Conservation (phyloP, 2,797 vertebrate genomes). For the Toxotes lorentzi region DNA sequence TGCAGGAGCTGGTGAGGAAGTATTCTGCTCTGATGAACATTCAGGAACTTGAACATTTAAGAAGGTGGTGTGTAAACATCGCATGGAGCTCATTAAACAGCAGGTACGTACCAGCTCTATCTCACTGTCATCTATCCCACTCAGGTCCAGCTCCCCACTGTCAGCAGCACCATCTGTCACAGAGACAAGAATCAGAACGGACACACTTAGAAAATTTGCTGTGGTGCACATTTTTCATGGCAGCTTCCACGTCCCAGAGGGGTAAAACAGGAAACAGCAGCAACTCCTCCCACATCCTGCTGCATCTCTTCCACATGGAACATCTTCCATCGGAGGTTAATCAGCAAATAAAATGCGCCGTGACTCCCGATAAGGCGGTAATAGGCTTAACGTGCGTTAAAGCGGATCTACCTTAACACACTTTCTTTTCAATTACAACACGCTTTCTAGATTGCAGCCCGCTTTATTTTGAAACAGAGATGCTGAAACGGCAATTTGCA, state of each 20-base stretch:
- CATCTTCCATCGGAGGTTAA: conserved; percentile 49
- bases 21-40: background rate
- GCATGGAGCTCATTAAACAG: background rate
- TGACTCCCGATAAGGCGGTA: conserved; percentile 64
- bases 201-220: conserved; percentile 53
- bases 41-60: background rate
- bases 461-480: conserved; percentile 35
- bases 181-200: conserved; percentile 49
- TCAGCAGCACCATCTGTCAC: conserved; percentile 85
- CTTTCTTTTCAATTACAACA: conserved; percentile 65
- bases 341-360: conserved; percentile 50
- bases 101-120: conserved; percentile 90
- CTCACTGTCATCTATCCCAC: conserved; percentile 94
- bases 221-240: conserved; percentile 40
- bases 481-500: conserved; percentile 50
- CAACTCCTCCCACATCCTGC: conserved; percentile 4
- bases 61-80: background rate
- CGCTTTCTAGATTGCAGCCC: conserved; percentile 46
- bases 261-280: conserved; percentile 38
- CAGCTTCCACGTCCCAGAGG: conserved; percentile 28
- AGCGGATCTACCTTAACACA: conserved; percentile 55
- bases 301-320: conserved; percentile 8
- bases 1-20: too few relatives aligned
- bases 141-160: conserved; percentile 95
- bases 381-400: conserved; percentile 61